Evolutionary conservation across 2,888 invertebrate species (phyloP).

Genomic region (Nomada hirtipes): DNA sequence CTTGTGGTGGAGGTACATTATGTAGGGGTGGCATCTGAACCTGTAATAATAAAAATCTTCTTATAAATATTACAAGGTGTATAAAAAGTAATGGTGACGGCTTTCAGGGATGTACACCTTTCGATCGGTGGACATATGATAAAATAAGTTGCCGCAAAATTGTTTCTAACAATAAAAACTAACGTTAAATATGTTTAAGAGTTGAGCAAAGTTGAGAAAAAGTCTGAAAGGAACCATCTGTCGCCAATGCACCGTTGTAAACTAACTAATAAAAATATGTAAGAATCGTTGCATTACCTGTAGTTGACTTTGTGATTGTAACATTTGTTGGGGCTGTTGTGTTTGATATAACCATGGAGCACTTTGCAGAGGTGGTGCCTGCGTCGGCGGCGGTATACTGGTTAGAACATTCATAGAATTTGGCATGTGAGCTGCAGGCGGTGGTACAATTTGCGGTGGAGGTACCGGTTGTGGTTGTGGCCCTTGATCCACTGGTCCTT

Average conservation of each 20-base stretch:
- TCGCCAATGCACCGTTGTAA: too few relatives aligned
- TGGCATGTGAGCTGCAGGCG: constrained; percentile 78
- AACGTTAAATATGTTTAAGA: too few relatives aligned
- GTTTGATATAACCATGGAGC: constrained; percentile 82
- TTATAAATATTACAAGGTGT: background rate
- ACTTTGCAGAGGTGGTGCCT: constrained; percentile 79
- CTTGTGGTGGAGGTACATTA: constrained; percentile 77
- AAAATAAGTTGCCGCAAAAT: too few relatives aligned
- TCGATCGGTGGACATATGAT: too few relatives aligned
- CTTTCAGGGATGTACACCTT: too few relatives aligned
- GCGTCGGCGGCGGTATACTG: constrained; percentile 81
- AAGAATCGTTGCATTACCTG: constrained; percentile 70
- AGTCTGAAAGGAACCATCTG: too few relatives aligned
- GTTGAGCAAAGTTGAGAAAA: too few relatives aligned
- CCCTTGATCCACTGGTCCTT: constrained; percentile 85
- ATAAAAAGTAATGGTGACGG: too few relatives aligned
- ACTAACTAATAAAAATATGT: background rate
- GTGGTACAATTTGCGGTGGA: constrained; percentile 83
- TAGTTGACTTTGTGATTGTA: constrained; percentile 77
- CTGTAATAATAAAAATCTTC: constrained; percentile 46
- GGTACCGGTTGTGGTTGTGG: constrained; percentile 84
- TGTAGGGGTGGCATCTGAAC: constrained; percentile 77
- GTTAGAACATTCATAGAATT: constrained; percentile 81
- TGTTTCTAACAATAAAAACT: too few relatives aligned
- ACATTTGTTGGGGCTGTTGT: constrained; percentile 76